Percentiles rank a stretch among this genome's conserved stretches.
Conservation (phyloP, 53 echinoderm and acorn worm species). For the Stichopus horrens region DNA sequence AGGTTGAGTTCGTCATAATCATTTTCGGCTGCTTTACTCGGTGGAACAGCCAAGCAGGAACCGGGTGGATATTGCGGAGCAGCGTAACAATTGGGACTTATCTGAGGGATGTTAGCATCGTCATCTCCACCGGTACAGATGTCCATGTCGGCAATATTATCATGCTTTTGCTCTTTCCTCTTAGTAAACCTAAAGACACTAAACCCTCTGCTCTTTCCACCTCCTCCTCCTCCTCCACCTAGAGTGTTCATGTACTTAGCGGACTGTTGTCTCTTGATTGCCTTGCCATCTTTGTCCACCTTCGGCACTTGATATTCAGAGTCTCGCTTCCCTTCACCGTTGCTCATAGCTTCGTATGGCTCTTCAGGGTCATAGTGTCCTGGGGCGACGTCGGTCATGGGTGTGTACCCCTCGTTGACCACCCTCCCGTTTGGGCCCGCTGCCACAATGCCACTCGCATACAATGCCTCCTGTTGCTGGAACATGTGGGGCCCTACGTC, state of each 20-base stretch:
- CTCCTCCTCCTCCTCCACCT: not conserved
- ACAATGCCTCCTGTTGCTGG: conserved; percentile 11
- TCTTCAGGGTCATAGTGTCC: conserved; percentile 39
- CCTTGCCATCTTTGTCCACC: not conserved
- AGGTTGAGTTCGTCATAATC: conserved; percentile 27
- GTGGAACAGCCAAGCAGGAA: not conserved
- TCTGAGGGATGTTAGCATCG: not conserved
- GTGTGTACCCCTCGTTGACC: not conserved
- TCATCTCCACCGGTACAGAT: not conserved
- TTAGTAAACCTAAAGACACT: conserved; percentile 27
- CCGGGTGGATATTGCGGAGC: not conserved
- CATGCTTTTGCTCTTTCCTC: conserved; percentile 10
- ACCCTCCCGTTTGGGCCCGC: not conserved
- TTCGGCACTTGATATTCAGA: conserved; percentile 19
- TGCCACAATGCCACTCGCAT: conserved; percentile 18
- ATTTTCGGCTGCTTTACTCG: conserved; percentile 3
- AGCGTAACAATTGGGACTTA: conserved; percentile 27
- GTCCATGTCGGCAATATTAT: not conserved
- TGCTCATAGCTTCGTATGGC: conserved; percentile 4
- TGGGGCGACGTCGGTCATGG: not conserved
- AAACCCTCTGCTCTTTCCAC: not conserved
- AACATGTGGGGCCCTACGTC: not conserved
- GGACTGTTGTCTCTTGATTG: conserved; percentile 5
- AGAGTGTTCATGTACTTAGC: conserved; percentile 37
- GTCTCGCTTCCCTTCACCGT: not conserved